A percentile compares a stretch with the other conserved stretches of the same genome.
These are phyloP conservation scores for Aquatica leii DNA, from an alignment of 2,888 invertebrate species.

Conservation along the genomic window DNA sequence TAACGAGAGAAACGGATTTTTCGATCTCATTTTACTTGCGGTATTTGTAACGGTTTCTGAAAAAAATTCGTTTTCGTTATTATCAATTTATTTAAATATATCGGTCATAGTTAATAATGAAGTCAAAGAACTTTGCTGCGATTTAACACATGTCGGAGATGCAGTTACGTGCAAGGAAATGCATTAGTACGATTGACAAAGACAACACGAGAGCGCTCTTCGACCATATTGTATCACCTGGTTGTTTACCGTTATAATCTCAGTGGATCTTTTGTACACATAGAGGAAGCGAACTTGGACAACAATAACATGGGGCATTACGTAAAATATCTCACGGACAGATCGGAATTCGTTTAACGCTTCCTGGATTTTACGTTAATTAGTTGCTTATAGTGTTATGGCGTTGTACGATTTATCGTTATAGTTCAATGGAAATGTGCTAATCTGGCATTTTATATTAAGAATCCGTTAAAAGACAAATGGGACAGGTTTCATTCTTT, in stretches of 20 bases:
- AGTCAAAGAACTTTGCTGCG: background rate
- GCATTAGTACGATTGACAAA: slow-evolving; percentile 3
- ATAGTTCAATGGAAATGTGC: too few relatives aligned
- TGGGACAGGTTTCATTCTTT: background rate
- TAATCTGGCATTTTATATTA: slow-evolving; percentile 3
- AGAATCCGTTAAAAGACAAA: slow-evolving; percentile 9
- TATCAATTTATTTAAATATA: background rate
- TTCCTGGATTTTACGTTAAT: slow-evolving; percentile 24
- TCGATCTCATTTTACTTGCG: background rate
- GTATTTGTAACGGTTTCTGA: slow-evolving; percentile 4
- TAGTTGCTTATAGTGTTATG: background rate
- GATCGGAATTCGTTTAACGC: slow-evolving; percentile 25
- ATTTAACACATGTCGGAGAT: background rate
- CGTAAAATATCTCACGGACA: slow-evolving; percentile 22
- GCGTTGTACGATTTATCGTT: too few relatives aligned
- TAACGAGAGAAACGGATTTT: too few relatives aligned
- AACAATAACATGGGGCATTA: slow-evolving; percentile 23
- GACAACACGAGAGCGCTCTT: background rate
- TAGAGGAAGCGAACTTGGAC: slow-evolving; percentile 32
- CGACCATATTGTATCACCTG: slow-evolving; percentile 14
- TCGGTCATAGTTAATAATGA: background rate
- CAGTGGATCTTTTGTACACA: slow-evolving; percentile 7
- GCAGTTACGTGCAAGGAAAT: slow-evolving; percentile 4
- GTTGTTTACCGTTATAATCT: slow-evolving; percentile 12
- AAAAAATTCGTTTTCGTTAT: background rate